Percentiles rank a stretch among this genome's conserved stretches.
Conservation (phyloP, 2,888 invertebrate genomes). For the Clitarchus hookeri region DNA sequence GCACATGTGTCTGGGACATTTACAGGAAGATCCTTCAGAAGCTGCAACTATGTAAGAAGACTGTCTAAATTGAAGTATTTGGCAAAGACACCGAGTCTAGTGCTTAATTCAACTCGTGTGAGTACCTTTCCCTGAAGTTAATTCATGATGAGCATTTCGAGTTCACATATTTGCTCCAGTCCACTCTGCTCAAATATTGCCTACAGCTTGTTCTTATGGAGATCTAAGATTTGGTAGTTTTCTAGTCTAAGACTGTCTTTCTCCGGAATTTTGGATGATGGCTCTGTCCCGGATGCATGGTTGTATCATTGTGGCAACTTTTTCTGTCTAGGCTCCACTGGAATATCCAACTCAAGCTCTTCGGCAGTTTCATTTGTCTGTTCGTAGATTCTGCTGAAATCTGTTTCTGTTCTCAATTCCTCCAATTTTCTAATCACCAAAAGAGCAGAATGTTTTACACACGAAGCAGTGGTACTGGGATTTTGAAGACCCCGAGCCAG, state of each 20-base stretch:
- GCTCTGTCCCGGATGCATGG: neutral
- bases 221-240: neutral
- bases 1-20: no score
- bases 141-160: neutral
- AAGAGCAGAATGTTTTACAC: neutral
- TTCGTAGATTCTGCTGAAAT: neutral
- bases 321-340: neutral
- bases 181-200: neutral
- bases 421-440: conserved; percentile 1
- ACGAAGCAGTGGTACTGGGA: neutral
- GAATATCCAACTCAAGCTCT: neutral
- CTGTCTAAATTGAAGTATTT: no score
- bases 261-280: neutral
- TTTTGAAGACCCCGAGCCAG: neutral
- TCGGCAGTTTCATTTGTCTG: neutral
- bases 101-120: neutral
- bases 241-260: neutral
- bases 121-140: neutral
- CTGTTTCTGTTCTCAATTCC: neutral
- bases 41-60: no score
- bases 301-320: neutral
- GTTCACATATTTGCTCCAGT: neutral
- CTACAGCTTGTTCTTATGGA: neutral
- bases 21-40: no score
- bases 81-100: no score